phyloP scores from a whole-genome alignment of 2,113 vertebrate genomes.

The Casuarius casuarius region DNA sequence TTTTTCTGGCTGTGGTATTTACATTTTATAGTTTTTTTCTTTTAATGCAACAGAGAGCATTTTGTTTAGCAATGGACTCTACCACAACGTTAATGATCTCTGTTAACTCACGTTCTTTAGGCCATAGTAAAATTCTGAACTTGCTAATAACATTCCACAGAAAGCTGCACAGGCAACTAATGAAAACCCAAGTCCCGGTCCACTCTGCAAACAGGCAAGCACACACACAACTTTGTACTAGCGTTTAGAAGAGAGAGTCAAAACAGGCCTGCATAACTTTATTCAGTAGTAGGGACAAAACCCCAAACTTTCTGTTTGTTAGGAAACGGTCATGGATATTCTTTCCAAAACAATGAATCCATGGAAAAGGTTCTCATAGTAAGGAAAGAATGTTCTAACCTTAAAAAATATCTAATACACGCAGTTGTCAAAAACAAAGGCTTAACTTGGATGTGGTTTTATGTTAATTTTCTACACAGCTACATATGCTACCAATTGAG shows the following conservation, averaged over 20 bases:
- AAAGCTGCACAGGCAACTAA: neutral
- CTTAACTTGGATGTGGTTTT: neutral
- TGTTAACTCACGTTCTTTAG: neutral
- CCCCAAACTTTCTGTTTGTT: neutral
- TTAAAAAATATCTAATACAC: neutral
- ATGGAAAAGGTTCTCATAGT: neutral
- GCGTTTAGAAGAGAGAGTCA: neutral
- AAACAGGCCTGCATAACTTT: neutral
- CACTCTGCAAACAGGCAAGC: neutral
- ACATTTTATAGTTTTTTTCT: neutral
- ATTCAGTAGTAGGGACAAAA: neutral
- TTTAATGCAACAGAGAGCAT: neutral
- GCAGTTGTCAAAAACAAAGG: neutral
- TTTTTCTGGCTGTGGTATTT: slow-evolving; percentile 3
- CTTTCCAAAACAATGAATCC: neutral
- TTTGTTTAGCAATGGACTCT: neutral
- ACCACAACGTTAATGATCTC: neutral
- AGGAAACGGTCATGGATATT: neutral
- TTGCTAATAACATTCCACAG: neutral
- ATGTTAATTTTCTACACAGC: neutral
- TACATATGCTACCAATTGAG: neutral
- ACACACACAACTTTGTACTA: neutral
- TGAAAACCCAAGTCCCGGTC: accelerated
- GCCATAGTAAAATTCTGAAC: neutral
- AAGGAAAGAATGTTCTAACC: neutral